These are phyloP conservation scores for Mastomys natalensis DNA, from an alignment of 2,113 vertebrate species.

Conservation along the genomic window DNA sequence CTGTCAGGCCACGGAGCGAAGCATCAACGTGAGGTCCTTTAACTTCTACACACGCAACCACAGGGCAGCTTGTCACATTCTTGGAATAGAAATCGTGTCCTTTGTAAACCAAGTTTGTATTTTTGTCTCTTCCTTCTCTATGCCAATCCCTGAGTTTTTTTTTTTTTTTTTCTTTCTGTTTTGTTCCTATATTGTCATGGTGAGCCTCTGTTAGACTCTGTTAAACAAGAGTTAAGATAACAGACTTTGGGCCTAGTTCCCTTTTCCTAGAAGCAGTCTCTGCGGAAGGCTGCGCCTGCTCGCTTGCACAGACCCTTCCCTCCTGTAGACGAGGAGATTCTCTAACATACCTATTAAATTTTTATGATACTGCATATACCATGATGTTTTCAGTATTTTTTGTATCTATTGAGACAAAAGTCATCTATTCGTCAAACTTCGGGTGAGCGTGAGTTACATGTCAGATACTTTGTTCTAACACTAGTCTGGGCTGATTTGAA, in stretches of 20 bases:
- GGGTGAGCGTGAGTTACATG: not conserved
- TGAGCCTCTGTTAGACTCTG: conserved; percentile 74
- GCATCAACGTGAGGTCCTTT: not conserved
- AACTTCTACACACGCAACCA: conserved; percentile 45
- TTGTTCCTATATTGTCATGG: conserved; percentile 81
- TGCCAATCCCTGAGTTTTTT: conserved; percentile 52
- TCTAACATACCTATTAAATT: not conserved
- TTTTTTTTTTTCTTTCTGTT: conserved; percentile 44
- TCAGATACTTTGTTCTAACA: not conserved
- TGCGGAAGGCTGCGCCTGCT: not conserved
- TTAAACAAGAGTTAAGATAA: conserved; percentile 72
- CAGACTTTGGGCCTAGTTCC: conserved; percentile 70
- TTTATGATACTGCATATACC: not conserved
- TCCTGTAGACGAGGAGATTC: not conserved
- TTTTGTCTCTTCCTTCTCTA: conserved; percentile 82
- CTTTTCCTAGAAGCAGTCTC: conserved; percentile 55
- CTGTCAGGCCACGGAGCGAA: not conserved
- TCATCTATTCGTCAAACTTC: conserved; percentile 15
- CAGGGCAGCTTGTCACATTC: conserved; percentile 66
- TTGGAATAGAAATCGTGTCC: conserved; percentile 80
- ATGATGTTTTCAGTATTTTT: not conserved
- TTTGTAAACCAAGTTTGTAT: conserved; percentile 68
- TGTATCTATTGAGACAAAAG: not conserved
- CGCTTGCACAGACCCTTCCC: not conserved
- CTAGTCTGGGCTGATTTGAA: not conserved